phyloP scores from a whole-genome alignment of 2,113 vertebrate species.

The Amblyornis subalaris region DNA sequence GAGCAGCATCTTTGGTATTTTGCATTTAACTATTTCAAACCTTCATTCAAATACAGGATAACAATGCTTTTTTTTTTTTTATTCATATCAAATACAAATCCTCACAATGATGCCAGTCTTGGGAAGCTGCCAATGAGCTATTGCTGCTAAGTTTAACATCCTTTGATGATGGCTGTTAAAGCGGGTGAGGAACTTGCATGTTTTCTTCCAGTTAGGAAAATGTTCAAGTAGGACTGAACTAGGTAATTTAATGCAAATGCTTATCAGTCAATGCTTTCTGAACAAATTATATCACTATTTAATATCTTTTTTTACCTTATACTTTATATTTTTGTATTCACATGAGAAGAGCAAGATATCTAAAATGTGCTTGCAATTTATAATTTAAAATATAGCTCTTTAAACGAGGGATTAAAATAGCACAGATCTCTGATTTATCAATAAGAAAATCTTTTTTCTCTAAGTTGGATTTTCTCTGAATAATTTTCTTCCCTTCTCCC shows the following conservation, averaged over 20 bases:
- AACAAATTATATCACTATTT: not conserved
- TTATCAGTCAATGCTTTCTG: not conserved
- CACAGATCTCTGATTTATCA: not conserved
- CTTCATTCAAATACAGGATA: not conserved
- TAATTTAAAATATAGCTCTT: not conserved
- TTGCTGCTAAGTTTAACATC: slow-evolving; percentile 28
- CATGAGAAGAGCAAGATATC: not conserved
- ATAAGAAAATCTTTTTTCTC: not conserved
- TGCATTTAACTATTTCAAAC: not conserved
- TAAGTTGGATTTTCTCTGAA: not conserved
- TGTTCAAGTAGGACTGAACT: not conserved
- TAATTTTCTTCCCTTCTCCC: not conserved
- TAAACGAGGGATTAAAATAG: not conserved
- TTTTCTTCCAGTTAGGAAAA: slow-evolving; percentile 34
- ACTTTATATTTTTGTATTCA: not conserved
- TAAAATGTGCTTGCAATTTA: not conserved
- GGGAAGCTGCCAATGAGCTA: slow-evolving; percentile 28
- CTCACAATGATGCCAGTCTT: not conserved
- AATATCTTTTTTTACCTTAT: not conserved
- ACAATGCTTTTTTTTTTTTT: not conserved
- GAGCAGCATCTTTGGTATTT: not conserved
- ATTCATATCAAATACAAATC: slow-evolving; percentile 20
- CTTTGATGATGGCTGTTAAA: not conserved
- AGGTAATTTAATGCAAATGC: not conserved
- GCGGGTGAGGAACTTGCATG: not conserved